Evolutionary conservation across 1,140 invertebrate species (phyloP), one percentile per base, ranked within the genome.

Genomic region (Drosophila trapezifrons): DNA sequence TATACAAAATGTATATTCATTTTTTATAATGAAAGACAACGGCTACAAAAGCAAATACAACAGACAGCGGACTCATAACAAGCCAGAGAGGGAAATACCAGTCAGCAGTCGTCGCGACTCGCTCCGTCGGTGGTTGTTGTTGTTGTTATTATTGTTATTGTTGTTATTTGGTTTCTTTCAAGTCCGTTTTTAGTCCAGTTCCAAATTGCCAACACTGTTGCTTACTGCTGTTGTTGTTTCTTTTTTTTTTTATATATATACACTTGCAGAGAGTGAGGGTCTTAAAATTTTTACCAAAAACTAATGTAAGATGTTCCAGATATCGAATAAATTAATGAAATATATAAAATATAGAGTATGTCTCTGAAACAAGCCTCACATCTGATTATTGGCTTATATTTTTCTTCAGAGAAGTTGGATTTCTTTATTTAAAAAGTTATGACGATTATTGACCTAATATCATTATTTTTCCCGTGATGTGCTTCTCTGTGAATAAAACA

Each of bases 161-260:
- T 66, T 66, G 63, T 55, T 69, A 56, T 55, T 69, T 81, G 67
- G 66, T 81, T 63, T 81, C 64, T 82, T 74, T 78, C 47, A 78
- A 69, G 83, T 87, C 82, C 65, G 76, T 86, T 86, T 85, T 86
- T 86, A 86, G 82, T 86, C 79, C 82, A 86, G 82, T 86, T 86
- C 72, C 65, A 87, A 86, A 86, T 86, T 82, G 83, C 82, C 83
- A 81, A 76, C 63, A 62, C 55, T 66, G 74, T 63, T 65, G 69
- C 70, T 80, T 43, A 60, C 72, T 37, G 75, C 43, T 65, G 55
- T 63, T 54, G 40, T 46, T 63, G 22, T 45, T 63, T 58, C 20
- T 55, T 43, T 74, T 43, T 70, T 38, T 45, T 63, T 57, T 27
- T 62, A 38, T 78, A 38, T 69, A 22, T 12, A 51, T 60, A 51